phyloP scores from a whole-genome alignment of 2,113 vertebrate genomes.

The Climacteris rufus region DNA sequence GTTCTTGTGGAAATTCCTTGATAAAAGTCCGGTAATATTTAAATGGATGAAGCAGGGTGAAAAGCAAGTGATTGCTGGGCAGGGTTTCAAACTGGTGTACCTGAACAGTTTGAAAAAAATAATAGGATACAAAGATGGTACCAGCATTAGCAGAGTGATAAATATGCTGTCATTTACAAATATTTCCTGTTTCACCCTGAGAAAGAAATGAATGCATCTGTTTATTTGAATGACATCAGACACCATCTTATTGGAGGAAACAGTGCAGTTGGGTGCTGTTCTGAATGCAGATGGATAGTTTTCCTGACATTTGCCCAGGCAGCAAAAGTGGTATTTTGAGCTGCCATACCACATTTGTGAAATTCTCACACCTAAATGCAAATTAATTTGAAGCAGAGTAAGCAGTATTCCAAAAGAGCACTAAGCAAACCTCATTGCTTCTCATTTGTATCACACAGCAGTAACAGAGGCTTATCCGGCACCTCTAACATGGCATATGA shows the following conservation, averaged over 20 bases:
- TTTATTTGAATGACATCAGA: constrained; percentile 25
- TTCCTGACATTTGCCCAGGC: constrained; percentile 8
- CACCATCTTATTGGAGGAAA: neutral
- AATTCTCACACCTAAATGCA: constrained; percentile 7
- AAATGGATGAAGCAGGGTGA: neutral
- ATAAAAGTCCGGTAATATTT: neutral
- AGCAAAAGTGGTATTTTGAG: constrained; percentile 20
- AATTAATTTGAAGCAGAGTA: constrained; percentile 2
- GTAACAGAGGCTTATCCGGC: neutral
- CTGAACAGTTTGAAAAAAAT: neutral
- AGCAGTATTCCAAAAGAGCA: neutral
- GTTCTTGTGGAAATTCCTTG: neutral
- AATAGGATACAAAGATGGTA: neutral
- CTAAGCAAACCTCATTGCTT: neutral
- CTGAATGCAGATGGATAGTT: constrained; percentile 7
- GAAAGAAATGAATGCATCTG: constrained; percentile 7
- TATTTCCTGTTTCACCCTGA: neutral
- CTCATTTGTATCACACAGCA: neutral
- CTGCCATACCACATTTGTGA: constrained; percentile 21
- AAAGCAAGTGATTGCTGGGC: neutral
- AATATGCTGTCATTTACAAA: neutral
- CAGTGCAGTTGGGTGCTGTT: neutral
- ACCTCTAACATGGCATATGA: neutral
- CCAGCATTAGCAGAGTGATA: neutral
- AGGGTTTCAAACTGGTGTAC: neutral